phyloP scores from a whole-genome alignment of 2,888 invertebrate genomes.

The Andricus quercusramuli region DNA sequence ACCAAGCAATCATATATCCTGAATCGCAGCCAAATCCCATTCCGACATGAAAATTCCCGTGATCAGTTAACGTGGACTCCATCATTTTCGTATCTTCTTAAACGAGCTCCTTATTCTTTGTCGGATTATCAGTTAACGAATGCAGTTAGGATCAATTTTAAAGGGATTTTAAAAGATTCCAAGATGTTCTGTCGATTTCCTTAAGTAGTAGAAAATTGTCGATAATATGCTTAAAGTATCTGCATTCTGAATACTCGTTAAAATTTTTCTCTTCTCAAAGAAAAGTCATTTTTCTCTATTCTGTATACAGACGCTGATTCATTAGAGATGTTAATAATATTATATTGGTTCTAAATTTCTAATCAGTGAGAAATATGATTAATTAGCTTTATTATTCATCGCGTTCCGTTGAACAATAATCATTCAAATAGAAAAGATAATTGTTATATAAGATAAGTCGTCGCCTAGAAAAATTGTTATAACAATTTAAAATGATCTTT shows the following conservation, averaged over 20 bases:
- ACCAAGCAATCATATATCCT: too few species aligned
- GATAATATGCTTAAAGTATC: background rate
- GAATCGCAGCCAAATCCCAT: too few species aligned
- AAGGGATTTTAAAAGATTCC: background rate
- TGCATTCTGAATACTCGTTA: background rate
- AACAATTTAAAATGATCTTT: too few species aligned
- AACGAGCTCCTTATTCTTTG: conserved; percentile 12
- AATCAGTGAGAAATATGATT: background rate
- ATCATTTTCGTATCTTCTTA: background rate
- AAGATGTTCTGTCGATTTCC: background rate
- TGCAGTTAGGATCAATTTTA: conserved; percentile 14
- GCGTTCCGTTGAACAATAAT: too few species aligned
- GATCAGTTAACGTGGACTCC: too few species aligned
- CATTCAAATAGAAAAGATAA: too few species aligned
- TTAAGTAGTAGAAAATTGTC: background rate
- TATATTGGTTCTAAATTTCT: background rate
- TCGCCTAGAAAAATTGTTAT: too few species aligned
- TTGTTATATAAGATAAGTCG: too few species aligned
- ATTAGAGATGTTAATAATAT: background rate
- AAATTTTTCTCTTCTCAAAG: background rate
- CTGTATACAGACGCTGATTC: too few species aligned
- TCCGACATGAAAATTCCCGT: too few species aligned
- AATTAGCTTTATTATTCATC: background rate
- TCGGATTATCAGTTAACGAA: conserved; percentile 29
- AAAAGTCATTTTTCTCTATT: background rate